phyloP scores from a whole-genome alignment of 2,888 invertebrate genomes.

The Meiosimyza platycephala region DNA sequence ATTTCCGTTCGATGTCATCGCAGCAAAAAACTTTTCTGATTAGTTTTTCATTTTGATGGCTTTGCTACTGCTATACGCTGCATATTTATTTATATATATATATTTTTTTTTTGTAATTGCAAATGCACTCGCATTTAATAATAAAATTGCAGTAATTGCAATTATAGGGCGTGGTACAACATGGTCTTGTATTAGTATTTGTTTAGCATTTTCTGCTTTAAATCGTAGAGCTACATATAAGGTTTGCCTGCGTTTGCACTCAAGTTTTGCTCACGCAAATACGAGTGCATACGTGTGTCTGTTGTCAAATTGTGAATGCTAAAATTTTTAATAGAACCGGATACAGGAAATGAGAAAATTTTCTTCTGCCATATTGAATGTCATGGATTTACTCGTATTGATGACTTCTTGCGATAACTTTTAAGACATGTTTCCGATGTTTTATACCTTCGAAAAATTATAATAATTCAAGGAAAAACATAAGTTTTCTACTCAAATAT shows the following conservation, averaged over 20 bases:
- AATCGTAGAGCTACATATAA: no score
- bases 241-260: slow-evolving; percentile 15
- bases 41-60: slow-evolving; percentile 26
- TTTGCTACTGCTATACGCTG: background rate
- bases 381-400: no score
- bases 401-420: no score
- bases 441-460: no score
- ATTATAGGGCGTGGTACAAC: slow-evolving; percentile 2
- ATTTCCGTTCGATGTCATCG: slow-evolving; percentile 64
- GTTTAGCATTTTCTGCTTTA: slow-evolving; percentile 13
- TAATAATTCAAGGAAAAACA: no score
- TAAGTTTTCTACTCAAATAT: no score
- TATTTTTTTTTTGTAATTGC: background rate
- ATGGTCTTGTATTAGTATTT: slow-evolving; percentile 23
- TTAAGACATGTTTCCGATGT: no score
- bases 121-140: slow-evolving; percentile 24
- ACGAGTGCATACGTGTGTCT: slow-evolving; percentile 17
- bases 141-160: slow-evolving; percentile 11
- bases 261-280: background rate
- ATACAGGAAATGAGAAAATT: slow-evolving; percentile 62
- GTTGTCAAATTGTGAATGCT: slow-evolving; percentile 16
- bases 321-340: slow-evolving; percentile 45
- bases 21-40: slow-evolving; percentile 34
- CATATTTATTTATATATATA: background rate
- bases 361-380: slow-evolving; percentile 16